Conservation (phyloP, 1,140 invertebrate species). For the Anadara kagoshimensis region DNA sequence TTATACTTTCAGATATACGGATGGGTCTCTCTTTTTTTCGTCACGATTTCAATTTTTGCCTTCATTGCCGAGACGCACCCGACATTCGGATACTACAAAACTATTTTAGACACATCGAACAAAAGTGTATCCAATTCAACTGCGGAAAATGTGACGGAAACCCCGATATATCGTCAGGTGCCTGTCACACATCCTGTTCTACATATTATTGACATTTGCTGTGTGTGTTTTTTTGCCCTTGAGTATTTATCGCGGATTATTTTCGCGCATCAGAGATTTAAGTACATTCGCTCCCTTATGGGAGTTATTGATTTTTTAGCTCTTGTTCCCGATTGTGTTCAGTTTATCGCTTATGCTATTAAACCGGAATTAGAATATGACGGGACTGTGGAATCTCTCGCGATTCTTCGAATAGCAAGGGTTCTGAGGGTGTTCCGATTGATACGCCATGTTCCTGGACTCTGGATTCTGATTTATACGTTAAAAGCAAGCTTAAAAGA, state of each 20-base stretch:
- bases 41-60: constrained; percentile 53
- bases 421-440: constrained; percentile 65
- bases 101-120: not conserved
- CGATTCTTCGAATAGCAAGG: constrained; percentile 27
- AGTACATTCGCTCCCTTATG: constrained; percentile 70
- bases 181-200: constrained; percentile 43
- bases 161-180: not conserved
- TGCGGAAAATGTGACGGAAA: not conserved
- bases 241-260: constrained; percentile 71
- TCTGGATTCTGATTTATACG: constrained; percentile 98
- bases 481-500: constrained; percentile 98
- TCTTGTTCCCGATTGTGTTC: constrained; percentile 71
- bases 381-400: constrained; percentile 15
- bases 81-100: not conserved
- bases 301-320: constrained; percentile 75
- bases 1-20: constrained; percentile 52
- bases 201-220: constrained; percentile 56
- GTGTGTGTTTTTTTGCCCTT: constrained; percentile 73
- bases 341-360: constrained; percentile 41
- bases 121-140: not conserved
- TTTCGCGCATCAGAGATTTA: constrained; percentile 66
- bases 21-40: constrained; percentile 47
- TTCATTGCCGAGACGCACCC: constrained; percentile 56
- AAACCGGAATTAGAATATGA: constrained; percentile 18
- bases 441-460: constrained; percentile 89